Conservation (phyloP, 2,113 vertebrate species). For the Megaptera novaeangliae region DNA sequence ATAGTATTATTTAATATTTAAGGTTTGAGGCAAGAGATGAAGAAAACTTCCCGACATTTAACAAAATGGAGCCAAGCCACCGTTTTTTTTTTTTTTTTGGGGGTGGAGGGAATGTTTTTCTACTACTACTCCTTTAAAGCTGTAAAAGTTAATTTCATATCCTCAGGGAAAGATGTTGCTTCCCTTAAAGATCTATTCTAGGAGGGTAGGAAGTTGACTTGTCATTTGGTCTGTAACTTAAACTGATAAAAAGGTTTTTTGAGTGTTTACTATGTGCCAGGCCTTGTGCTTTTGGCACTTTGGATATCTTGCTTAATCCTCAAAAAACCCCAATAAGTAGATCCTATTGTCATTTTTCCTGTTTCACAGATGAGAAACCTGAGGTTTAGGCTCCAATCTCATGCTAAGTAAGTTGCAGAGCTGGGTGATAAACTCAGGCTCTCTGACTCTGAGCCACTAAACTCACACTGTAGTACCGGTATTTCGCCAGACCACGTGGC, state of each 20-base stretch:
- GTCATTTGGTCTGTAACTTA: background rate
- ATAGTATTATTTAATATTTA: background rate
- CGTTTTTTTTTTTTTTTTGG: background rate
- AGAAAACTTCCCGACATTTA: background rate
- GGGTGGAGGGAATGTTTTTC: background rate
- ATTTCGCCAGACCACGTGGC: background rate
- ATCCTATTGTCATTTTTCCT: background rate
- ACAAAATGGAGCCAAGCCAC: background rate
- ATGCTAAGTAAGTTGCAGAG: background rate
- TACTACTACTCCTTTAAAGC: background rate
- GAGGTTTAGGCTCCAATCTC: background rate
- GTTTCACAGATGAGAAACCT: background rate
- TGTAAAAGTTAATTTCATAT: constrained; percentile 13
- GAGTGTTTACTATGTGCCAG: background rate
- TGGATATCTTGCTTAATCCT: background rate
- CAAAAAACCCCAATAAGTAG: background rate
- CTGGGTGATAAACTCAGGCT: background rate
- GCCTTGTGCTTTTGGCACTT: background rate
- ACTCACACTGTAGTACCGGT: background rate
- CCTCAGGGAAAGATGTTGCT: background rate
- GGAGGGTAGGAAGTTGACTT: background rate
- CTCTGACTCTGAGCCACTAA: background rate
- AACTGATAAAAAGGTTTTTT: background rate
- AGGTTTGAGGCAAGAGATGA: constrained; percentile 4
- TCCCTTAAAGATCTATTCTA: background rate